A percentile compares a stretch with the other conserved stretches of the same genome.
phyloP scores from a whole-genome alignment of 2,113 vertebrate genomes.

The Diphyllodes magnificus region DNA sequence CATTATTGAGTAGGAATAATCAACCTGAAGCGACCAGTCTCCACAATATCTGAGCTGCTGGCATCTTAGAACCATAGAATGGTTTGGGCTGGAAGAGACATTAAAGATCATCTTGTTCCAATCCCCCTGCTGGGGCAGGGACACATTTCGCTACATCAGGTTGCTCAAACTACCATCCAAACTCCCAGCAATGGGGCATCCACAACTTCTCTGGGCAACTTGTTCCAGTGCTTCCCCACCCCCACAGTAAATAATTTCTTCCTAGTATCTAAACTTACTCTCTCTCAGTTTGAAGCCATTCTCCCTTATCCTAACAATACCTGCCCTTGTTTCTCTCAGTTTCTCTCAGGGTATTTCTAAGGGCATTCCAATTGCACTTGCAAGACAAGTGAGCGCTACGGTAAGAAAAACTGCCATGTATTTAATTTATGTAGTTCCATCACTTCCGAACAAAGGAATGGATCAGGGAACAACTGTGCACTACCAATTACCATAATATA shows the following conservation, averaged over 20 bases:
- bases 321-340: not conserved
- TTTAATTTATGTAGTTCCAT: not conserved
- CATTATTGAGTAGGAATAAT: not conserved
- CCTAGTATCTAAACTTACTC: not conserved
- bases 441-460: not conserved
- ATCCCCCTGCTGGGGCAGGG: not conserved
- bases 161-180: not conserved
- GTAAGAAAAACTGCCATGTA: not conserved
- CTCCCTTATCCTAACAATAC: not conserved
- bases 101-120: not conserved
- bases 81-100: not conserved
- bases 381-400: not conserved
- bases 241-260: not conserved
- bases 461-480: not conserved
- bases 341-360: not conserved
- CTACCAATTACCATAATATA: not conserved
- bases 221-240: not conserved
- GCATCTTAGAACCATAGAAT: not conserved
- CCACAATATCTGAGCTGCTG: not conserved
- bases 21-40: not conserved
- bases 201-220: not conserved
- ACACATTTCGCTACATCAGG: not conserved
- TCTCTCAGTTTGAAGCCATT: not conserved
- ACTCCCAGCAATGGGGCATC: not conserved
- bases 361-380: not conserved